phyloP scores from a whole-genome alignment of 2,888 invertebrate genomes.

The Nemurella pictetii region DNA sequence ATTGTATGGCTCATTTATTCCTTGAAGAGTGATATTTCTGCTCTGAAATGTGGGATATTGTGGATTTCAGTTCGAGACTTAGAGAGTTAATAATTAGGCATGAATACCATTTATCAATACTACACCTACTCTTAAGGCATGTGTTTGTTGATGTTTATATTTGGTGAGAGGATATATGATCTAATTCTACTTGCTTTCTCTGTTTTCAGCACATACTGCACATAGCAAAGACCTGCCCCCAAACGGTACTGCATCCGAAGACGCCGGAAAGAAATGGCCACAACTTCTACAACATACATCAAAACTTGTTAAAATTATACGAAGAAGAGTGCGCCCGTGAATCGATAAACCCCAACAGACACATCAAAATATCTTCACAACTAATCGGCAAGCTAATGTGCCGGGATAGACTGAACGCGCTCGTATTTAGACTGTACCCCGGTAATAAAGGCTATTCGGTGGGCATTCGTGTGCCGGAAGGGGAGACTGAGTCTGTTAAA shows the following conservation, averaged over 20 bases:
- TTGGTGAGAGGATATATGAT: not conserved
- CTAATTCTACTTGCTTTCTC: constrained; percentile 18
- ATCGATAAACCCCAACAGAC: constrained; percentile 38
- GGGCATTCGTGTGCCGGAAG: constrained; percentile 33
- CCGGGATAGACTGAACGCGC: constrained; percentile 82
- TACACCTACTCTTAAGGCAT: not conserved
- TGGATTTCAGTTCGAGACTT: too few species aligned
- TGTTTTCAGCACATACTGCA: constrained; percentile 44
- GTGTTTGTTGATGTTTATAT: not conserved
- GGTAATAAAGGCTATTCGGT: constrained; percentile 88
- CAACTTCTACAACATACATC: constrained; percentile 51
- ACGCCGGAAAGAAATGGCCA: constrained; percentile 34
- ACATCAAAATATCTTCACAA: constrained; percentile 55
- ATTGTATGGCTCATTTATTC: not conserved
- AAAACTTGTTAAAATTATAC: constrained; percentile 53
- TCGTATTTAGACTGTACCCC: constrained; percentile 88
- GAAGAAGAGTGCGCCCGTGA: constrained; percentile 49
- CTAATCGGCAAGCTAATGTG: constrained; percentile 83
- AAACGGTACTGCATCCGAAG: constrained; percentile 39
- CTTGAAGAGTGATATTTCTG: not conserved
- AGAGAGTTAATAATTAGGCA: too few species aligned
- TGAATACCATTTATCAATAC: not conserved
- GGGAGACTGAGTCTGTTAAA: constrained; percentile 65
- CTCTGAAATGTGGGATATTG: not conserved
- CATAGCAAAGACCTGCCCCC: constrained; percentile 42